Percentiles rank a stretch among this genome's conserved stretches.
phyloP scores from a whole-genome alignment of 1,140 invertebrate species.

The Micrasema longulum region DNA sequence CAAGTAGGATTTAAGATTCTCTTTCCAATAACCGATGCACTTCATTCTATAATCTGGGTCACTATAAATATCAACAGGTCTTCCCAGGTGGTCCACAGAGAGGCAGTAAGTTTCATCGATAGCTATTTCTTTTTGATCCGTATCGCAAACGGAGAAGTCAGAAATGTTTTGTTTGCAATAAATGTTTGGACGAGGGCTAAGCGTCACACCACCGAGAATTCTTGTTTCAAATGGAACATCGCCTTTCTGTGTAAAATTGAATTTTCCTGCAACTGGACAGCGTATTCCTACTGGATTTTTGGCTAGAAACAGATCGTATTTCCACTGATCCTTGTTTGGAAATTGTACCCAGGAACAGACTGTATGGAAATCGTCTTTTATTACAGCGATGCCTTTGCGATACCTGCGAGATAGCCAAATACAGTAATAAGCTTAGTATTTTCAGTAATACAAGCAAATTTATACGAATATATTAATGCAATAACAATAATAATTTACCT shows the following conservation, averaged over 20 bases:
- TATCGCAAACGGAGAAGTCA: conserved; percentile 93
- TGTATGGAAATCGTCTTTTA: conserved; percentile 89
- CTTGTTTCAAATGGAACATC: conserved; percentile 91
- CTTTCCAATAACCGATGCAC: conserved; percentile 98
- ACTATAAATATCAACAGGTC: conserved; percentile 94
- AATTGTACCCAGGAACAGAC: conserved; percentile 96
- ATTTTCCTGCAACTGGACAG: conserved; percentile 96
- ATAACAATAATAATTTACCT: conserved; percentile 57
- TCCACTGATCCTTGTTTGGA: conserved; percentile 85
- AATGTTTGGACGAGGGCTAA: conserved; percentile 91
- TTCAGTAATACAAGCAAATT: no score
- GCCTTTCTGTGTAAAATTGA: conserved; percentile 90
- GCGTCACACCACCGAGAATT: conserved; percentile 93
- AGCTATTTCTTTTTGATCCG: conserved; percentile 91
- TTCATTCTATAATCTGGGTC: conserved; percentile 97
- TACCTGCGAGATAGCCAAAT: conserved; percentile 70
- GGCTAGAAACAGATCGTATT: conserved; percentile 89
- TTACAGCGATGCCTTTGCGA: conserved; percentile 89
- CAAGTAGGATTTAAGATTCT: conserved; percentile 96
- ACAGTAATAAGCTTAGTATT: no score
- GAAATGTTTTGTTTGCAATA: conserved; percentile 95
- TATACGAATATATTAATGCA: background rate
- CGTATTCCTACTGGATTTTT: conserved; percentile 92
- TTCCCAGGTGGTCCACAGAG: conserved; percentile 93
- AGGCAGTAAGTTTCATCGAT: conserved; percentile 96